Percentiles rank a stretch among this genome's conserved stretches.
Evolutionary conservation across 2,797 vertebrate genomes (phyloP).

Genomic region (Tarsius wallacei): DNA sequence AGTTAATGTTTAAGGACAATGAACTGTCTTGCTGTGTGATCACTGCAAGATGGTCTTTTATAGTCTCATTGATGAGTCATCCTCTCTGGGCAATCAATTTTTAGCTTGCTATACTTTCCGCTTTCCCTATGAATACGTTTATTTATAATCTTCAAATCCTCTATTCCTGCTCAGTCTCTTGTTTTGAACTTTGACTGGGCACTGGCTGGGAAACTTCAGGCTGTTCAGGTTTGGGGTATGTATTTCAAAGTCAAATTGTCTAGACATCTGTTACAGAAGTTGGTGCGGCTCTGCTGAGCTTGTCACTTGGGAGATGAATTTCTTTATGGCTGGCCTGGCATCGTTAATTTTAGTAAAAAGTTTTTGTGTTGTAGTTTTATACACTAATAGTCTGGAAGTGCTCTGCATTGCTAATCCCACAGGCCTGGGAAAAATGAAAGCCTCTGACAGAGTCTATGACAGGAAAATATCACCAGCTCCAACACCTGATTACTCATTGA

Average conservation of each 20-base stretch:
- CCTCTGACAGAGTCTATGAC: constrained; percentile 52
- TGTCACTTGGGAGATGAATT: constrained; percentile 75
- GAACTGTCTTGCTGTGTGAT: constrained; percentile 75
- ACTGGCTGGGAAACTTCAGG: constrained; percentile 67
- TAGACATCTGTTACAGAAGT: constrained; percentile 67
- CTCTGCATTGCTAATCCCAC: constrained; percentile 71
- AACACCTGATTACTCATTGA: constrained; percentile 61
- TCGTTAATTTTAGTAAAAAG: constrained; percentile 82
- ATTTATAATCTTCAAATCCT: constrained; percentile 80
- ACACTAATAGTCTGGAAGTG: constrained; percentile 75
- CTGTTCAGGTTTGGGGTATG: constrained; percentile 48
- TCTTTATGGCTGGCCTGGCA: constrained; percentile 69
- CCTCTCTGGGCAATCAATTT: constrained; percentile 77
- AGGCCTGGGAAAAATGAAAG: constrained; percentile 24
- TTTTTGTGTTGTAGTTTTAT: constrained; percentile 73
- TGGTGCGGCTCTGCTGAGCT: not conserved
- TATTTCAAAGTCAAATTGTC: constrained; percentile 77
- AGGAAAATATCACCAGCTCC: constrained; percentile 59
- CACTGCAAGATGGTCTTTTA: constrained; percentile 67
- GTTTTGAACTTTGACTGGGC: constrained; percentile 76
- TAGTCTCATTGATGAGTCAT: constrained; percentile 77
- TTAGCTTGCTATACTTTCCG: constrained; percentile 59
- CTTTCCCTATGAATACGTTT: constrained; percentile 78
- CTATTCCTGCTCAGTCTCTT: constrained; percentile 58
- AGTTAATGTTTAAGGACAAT: constrained; percentile 74